Evolutionary conservation across 2,888 invertebrate species (phyloP).

Genomic region (Ernsta delagoae): DNA sequence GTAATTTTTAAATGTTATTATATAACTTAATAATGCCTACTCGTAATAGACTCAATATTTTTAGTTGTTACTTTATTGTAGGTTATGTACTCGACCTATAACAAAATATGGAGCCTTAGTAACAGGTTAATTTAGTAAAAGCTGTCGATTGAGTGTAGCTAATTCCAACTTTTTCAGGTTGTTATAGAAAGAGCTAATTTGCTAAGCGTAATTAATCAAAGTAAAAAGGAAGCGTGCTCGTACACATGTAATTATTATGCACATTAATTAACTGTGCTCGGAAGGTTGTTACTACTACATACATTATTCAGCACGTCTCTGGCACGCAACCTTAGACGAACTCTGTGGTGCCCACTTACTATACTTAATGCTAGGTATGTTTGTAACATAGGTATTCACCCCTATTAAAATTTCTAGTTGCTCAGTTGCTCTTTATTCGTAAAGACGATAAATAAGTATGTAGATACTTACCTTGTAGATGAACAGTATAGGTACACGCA

Average conservation of each 20-base stretch:
- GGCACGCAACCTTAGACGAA: conserved; percentile 61
- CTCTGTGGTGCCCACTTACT: conserved; percentile 38
- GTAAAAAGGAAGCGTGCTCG: conserved; percentile 81
- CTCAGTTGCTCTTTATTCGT: too few species aligned
- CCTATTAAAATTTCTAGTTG: too few species aligned
- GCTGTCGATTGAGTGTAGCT: conserved; percentile 29
- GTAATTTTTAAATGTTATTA: too few species aligned
- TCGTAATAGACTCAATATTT: too few species aligned
- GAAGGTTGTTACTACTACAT: conserved; percentile 60
- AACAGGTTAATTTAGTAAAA: conserved; percentile 37
- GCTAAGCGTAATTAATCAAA: conserved; percentile 78
- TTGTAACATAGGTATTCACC: too few species aligned
- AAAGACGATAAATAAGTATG: too few species aligned
- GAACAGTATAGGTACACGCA: too few species aligned
- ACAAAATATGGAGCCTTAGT: conserved; percentile 15
- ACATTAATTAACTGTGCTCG: conserved; percentile 77
- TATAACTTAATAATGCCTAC: too few species aligned
- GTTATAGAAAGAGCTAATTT: conserved; percentile 68
- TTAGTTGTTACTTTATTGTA: too few species aligned
- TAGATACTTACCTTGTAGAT: too few species aligned
- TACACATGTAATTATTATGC: conserved; percentile 82
- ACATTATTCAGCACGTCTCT: conserved; percentile 68
- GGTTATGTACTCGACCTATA: too few species aligned
- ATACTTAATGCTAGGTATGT: too few species aligned
- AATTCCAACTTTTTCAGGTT: conserved; percentile 35